These are phyloP conservation scores for Myrmecophaga tridactyla DNA, from an alignment of 2,113 vertebrate genomes.

Conservation along the genomic window DNA sequence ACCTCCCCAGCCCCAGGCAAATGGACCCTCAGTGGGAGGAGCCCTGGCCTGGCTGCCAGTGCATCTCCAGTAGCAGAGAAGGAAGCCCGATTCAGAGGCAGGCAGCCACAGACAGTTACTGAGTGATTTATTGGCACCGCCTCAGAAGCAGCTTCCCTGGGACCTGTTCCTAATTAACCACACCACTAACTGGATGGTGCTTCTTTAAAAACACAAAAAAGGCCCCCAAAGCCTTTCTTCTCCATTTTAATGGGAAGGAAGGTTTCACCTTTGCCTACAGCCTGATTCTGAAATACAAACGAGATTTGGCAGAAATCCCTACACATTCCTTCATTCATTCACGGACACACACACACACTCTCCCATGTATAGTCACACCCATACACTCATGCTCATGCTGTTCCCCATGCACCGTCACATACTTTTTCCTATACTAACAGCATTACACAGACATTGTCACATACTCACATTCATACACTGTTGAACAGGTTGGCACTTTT, in stretches of 20 bases:
- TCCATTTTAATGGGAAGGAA: not conserved
- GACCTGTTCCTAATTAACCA: slow-evolving; percentile 83
- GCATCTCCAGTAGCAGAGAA: not conserved
- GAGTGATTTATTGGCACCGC: slow-evolving; percentile 82
- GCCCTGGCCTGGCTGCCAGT: not conserved
- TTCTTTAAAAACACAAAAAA: not conserved
- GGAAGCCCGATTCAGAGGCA: not conserved
- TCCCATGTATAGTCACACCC: not conserved
- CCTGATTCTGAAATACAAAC: slow-evolving; percentile 21
- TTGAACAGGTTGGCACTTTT: rapidly evolving
- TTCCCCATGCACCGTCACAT: not conserved
- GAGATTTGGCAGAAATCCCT: not conserved
- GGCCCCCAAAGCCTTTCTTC: not conserved
- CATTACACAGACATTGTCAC: too few species aligned
- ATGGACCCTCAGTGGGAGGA: not conserved
- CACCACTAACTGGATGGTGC: slow-evolving; percentile 73
- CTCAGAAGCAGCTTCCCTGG: slow-evolving; percentile 52
- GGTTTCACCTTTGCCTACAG: slow-evolving; percentile 18
- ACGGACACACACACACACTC: not conserved
- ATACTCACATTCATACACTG: not conserved
- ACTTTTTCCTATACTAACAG: not conserved
- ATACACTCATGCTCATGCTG: rapidly evolving
- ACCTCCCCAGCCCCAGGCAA: rapidly evolving
- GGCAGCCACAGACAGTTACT: slow-evolving; percentile 78
- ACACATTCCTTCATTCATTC: not conserved